Percentiles rank a stretch among this genome's conserved stretches.
Conservation (phyloP, 2,113 vertebrate genomes). For the Salvelinus sp. region DNA sequence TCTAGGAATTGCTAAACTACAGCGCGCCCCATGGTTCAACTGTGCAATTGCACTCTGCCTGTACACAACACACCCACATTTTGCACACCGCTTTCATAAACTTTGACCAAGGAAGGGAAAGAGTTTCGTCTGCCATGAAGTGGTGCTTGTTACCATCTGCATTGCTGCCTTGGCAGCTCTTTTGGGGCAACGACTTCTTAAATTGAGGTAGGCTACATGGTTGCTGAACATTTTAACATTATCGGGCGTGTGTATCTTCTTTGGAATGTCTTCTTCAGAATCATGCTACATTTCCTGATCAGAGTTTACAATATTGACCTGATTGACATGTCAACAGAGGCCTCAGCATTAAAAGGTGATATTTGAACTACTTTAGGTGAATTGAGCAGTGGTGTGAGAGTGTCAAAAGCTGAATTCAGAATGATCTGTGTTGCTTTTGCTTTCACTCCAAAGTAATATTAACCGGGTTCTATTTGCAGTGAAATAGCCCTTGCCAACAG, state of each 20-base stretch:
- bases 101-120: slow-evolving; percentile 1
- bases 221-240: not conserved
- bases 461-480: not conserved
- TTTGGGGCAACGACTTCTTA: slow-evolving; percentile 1
- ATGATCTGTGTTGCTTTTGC: not conserved
- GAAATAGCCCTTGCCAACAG: not conserved
- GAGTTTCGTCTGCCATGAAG: not conserved
- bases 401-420: not conserved
- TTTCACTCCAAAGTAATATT: not conserved
- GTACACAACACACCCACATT: not conserved
- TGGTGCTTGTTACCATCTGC: not conserved
- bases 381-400: no score
- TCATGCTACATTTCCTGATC: not conserved
- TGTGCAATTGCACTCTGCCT: not conserved
- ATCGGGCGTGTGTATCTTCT: not conserved
- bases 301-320: not conserved
- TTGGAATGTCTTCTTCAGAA: not conserved
- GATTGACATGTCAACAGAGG: not conserved
- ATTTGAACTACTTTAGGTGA: no score
- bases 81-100: not conserved
- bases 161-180: slow-evolving; percentile 10
- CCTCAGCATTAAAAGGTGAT: no score
- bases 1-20: not conserved
- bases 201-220: not conserved
- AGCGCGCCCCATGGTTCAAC: not conserved